Evolutionary conservation across 2,888 invertebrate genomes (phyloP), one percentile per base, ranked within the genome.

Genomic region (Balanococcus diminutus): DNA sequence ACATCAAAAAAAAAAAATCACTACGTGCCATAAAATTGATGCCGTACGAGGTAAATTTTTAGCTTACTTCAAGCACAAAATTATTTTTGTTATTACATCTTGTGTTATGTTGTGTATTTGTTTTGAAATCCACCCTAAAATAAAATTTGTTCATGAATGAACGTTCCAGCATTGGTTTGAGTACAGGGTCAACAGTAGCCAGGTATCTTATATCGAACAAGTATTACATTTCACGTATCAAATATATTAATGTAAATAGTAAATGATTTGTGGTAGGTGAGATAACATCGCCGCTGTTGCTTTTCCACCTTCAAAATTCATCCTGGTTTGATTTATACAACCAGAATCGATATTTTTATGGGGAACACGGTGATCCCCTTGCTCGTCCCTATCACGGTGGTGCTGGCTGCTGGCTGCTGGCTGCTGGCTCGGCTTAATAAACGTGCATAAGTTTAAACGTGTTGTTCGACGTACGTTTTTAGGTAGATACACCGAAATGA

Each of bases 391-490:
- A 22, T 56, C 56, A 0, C 19, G 4, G 19, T 22, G 8, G 42
- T 11, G 2, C 14, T n/a, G n/a, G n/a, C n/a, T n/a, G n/a, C n/a
- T 42, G 8, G 14, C 42, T 11, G 36, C 8, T 5, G 42, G 36
- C 36, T 36, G n/a, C 36, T 9, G 8, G 6, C 72, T 72, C 28
- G 28, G 72, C 72, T 72, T 72, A 11, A 72, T 72, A 72, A n/a
- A 72, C n/a, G 72, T 72, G 72, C 72, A 72, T 72, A 72, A 14
- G 72, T 72, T 72, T 72, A 14, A 31, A 72, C 61, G 61, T 72
- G 75, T 36, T 36, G 14, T 67, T 36, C 14, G 19, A 11, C 61
- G 61, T 22, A 61, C 61, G 61, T 61, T 61, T 22, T 22, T 22
- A 8, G 61, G 11, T 61, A 61, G 22, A 28, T 67, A 14, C 22